A percentile compares a stretch with the other conserved stretches of the same genome.
Evolutionary conservation across 2,888 invertebrate genomes (phyloP).

Genomic region (Petrolisthes manimaculis): DNA sequence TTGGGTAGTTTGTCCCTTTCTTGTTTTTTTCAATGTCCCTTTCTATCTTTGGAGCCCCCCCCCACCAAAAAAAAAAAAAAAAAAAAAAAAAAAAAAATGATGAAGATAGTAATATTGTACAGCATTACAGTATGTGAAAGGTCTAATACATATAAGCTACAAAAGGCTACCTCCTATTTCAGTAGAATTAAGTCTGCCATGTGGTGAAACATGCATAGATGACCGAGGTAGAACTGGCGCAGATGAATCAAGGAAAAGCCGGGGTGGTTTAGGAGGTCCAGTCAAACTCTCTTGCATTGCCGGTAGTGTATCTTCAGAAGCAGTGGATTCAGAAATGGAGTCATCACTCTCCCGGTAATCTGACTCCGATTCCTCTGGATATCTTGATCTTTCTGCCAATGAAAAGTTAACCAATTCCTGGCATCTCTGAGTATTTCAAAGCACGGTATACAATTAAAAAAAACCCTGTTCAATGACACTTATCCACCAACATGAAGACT

Average conservation of each 20-base stretch:
- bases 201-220: constrained; percentile 8
- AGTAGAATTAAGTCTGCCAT: constrained; percentile 47
- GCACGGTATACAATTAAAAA: too few relatives aligned
- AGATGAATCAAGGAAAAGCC: constrained; percentile 44
- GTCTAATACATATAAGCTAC: neutral
- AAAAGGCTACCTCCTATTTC: constrained; percentile 34
- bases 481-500: too few relatives aligned
- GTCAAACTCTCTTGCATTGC: constrained; percentile 2
- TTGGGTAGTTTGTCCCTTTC: too few relatives aligned
- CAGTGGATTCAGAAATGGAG: constrained; percentile 44
- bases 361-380: constrained; percentile 50
- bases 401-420: too few relatives aligned
- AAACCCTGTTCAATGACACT: too few relatives aligned
- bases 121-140: too few relatives aligned
- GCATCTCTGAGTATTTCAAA: too few relatives aligned
- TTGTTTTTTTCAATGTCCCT: too few relatives aligned
- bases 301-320: constrained; percentile 28
- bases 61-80: neutral
- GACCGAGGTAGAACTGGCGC: neutral
- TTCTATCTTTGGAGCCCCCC: too few relatives aligned
- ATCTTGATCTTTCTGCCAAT: constrained; percentile 16
- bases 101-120: too few relatives aligned
- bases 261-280: constrained; percentile 64
- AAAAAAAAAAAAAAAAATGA: neutral
- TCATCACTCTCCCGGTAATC: constrained; percentile 64